Evolutionary conservation across 1,140 invertebrate genomes (phyloP), one percentile per base, ranked within the genome.

Genomic region (Heliconius hewitsoni): DNA sequence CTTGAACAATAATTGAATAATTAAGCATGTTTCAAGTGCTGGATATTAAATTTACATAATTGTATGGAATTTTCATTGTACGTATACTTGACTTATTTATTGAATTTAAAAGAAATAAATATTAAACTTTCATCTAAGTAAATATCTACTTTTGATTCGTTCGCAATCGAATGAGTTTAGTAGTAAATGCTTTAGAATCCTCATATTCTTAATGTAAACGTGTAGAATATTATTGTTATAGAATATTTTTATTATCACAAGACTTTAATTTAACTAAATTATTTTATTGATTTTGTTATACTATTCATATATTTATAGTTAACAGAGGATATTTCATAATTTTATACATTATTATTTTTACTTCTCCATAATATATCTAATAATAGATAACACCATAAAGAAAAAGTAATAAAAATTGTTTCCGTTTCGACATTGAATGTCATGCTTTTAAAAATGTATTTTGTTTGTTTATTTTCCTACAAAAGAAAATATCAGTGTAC

Each of bases 401-500:
- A 37, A 37, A 39, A 72, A 42, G 71, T 42, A 27, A 66, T 27
- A 66, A 66, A 66, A 27, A 66, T 66, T 30, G 60, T 66, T 66
- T 66, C 60, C 27, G 60, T 66, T 66, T 66, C 60, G 60, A 66
- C 23, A 66, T 66, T 66, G 27, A 66, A 66, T 30, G 60, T 30
- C 27, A 66, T 30, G 27, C 60, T 66, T 66, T 66, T 66, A 71
- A 71, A 76, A 76, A 39, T 46, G 42, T 23, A 70, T 37, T 30
- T 39, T 30, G 39, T 76, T 66, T 76, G 66, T 46, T 76, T 76
- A 46, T 37, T 76, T 19, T 13, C n/a, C 19, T 23, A 46, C 37
- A 70, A 66, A 76, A 70, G 66, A 23, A 76, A 76, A 71, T 27
- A 23, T 71, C 34, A 39, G 34, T 76, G 60, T 71, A 77, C 34